These are phyloP conservation scores for Acanthoscelides obtectus DNA, from an alignment of 2,888 invertebrate genomes.

Conservation along the genomic window DNA sequence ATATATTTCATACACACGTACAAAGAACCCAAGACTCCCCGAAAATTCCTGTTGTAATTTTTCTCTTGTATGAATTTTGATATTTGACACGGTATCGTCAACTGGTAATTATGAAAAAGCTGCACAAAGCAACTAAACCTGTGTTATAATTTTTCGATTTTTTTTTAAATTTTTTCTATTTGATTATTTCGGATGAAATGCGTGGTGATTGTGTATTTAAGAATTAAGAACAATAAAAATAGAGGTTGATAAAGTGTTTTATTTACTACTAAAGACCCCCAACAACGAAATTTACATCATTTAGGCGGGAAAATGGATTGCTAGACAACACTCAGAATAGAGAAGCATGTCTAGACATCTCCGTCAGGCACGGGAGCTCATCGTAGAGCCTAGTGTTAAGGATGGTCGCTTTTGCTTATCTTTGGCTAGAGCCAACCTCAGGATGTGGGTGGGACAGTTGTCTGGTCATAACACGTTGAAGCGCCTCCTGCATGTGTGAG, in stretches of 20 bases:
- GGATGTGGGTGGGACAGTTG: too few relatives aligned
- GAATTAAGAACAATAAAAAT: slow-evolving; percentile 28
- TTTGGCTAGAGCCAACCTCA: too few relatives aligned
- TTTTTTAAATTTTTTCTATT: slow-evolving; percentile 16
- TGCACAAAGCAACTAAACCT: slow-evolving; percentile 6
- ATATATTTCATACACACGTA: slow-evolving; percentile 39
- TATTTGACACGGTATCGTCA: neutral
- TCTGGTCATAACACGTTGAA: too few relatives aligned
- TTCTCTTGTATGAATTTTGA: neutral
- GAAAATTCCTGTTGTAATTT: neutral
- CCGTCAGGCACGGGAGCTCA: too few relatives aligned
- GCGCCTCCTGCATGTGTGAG: too few relatives aligned
- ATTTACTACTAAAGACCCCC: neutral
- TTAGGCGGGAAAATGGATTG: neutral
- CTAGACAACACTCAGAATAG: too few relatives aligned
- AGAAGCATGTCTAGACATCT: too few relatives aligned
- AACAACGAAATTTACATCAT: neutral
- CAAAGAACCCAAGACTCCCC: slow-evolving; percentile 29
- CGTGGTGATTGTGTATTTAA: slow-evolving; percentile 32
- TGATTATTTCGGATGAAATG: slow-evolving; percentile 23
- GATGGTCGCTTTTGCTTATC: too few relatives aligned
- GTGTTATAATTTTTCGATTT: slow-evolving; percentile 13
- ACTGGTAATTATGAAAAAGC: neutral
- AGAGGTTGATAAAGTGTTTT: slow-evolving; percentile 15
- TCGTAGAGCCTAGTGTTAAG: too few relatives aligned